Base-by-base conservation (phyloP, 2,113 vertebrate species). In the Scartelaos histophorus region DNA sequence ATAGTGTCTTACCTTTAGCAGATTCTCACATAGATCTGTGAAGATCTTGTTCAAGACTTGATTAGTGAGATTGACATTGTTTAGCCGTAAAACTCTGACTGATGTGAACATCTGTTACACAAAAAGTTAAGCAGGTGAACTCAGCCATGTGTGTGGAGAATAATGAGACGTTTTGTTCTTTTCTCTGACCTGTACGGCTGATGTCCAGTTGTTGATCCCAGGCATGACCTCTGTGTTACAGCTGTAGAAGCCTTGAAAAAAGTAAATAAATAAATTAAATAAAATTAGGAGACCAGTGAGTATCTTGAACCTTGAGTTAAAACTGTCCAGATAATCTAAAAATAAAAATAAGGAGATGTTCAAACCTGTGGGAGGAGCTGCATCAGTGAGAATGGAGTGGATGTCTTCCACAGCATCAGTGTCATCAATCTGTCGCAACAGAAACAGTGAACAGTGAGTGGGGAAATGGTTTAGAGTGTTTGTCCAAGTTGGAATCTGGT, bases 161-260 rank as follows among this genome's bases (percentile, higher is more conserved):
- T 3, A 60, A 29, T 29, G 12, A 13, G 12, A 58, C n/a, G 2
- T 19, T 38, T 35, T 64, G 13, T 64, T 11, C 29, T 12, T 9
- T 9, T 17, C 16, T 60, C 17, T 4, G 9, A 98, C 97, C 94
- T 99, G 97, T 92, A 99, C 93, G 90, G 94, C 95, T 4, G 97
- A 93, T 58, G 97, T 99, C 97, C 97, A 99, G 91, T 96, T 99
- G 88, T 94, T 95, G 92, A 99, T 96, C 80, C 98, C 98, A 91
- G 98, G 98, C 97, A 99, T 99, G 77, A 94, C 90, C 91, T 99
- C 97, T 73, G 97, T 98, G 91, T 99, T 99, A 86, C 98, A 99
- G 87, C 96, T 98, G 90, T 97, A 96, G 93, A 99, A 99, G 12
- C 97, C 97, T 99, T 78, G n/a, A 49, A n/a, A 71, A 19, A 38